Conservation (phyloP, 2,888 invertebrate genomes). For the Cremastinae sp. region DNA sequence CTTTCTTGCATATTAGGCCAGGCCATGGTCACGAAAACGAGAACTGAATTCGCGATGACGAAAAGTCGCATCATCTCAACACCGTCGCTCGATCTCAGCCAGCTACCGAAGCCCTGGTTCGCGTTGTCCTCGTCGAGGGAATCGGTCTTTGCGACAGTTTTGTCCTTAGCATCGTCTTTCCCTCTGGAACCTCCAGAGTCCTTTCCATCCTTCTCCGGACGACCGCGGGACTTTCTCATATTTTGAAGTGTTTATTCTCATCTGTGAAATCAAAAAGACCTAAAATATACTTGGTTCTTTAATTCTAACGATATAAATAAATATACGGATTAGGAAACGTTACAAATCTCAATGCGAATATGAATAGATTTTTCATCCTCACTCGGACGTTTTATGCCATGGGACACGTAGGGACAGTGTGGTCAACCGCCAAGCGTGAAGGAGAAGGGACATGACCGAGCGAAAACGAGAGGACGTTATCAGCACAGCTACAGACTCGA, state of each 20-base stretch:
- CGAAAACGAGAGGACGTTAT: conserved; percentile 56
- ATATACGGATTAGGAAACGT: background rate
- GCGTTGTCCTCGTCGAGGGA: conserved; percentile 69
- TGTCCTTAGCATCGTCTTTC: conserved; percentile 24
- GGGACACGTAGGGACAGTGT: conserved; percentile 26
- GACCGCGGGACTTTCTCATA: conserved; percentile 70
- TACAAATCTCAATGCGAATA: too few species aligned
- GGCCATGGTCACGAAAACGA: conserved; percentile 86
- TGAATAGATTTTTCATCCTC: background rate
- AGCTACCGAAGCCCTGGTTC: conserved; percentile 76
- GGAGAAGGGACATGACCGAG: conserved; percentile 34
- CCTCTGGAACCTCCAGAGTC: conserved; percentile 37
- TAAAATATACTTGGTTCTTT: background rate
- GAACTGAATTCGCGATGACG: conserved; percentile 88
- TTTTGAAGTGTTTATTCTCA: conserved; percentile 27
- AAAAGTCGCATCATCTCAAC: conserved; percentile 90
- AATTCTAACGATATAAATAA: background rate
- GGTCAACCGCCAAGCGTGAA: conserved; percentile 51
- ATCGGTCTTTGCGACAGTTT: conserved; percentile 30
- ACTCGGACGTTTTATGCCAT: background rate
- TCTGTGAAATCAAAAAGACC: conserved; percentile 38
- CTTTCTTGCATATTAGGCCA: conserved; percentile 87
- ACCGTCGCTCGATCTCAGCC: conserved; percentile 83
- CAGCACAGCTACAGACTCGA: conserved; percentile 53
- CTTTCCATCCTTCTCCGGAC: conserved; percentile 64